Percentiles rank a stretch among this genome's conserved stretches.
Evolutionary conservation across 2,797 vertebrate species (phyloP).

Genomic region (Pseudotriccus pelzelni): DNA sequence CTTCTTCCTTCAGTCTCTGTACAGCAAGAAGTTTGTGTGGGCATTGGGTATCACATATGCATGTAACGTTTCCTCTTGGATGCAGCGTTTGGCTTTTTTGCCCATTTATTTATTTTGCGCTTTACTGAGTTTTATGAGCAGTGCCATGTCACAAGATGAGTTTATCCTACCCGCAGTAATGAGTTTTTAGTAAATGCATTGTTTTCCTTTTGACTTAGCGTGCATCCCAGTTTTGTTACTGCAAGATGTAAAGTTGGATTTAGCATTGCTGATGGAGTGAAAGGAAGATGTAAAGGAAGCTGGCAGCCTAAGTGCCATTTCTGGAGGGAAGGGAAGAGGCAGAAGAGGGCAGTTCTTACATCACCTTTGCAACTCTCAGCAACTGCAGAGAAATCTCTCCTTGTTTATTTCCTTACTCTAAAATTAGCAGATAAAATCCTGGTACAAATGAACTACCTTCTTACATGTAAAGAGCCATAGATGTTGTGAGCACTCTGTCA

Average conservation of each 20-base stretch:
- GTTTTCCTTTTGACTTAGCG: neutral
- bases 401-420: neutral
- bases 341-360: neutral
- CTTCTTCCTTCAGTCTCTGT: neutral
- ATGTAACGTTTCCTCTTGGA: neutral
- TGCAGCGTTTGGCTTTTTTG: neutral
- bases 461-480: neutral
- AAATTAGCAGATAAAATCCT: neutral
- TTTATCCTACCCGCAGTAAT: neutral
- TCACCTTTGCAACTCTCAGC: neutral
- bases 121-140: neutral
- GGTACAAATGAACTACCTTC: accelerated
- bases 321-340: neutral
- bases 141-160: accelerated
- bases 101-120: neutral
- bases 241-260: neutral
- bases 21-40: neutral
- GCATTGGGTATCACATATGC: neutral
- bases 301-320: neutral
- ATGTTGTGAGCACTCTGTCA: neutral
- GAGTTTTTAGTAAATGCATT: neutral
- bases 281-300: neutral
- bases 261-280: neutral
- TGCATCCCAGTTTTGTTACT: neutral
- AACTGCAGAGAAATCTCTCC: neutral